Percentiles rank a stretch among this genome's conserved stretches.
Conservation (phyloP, 2,797 vertebrate species). For the Poeciliopsis gracilis region DNA sequence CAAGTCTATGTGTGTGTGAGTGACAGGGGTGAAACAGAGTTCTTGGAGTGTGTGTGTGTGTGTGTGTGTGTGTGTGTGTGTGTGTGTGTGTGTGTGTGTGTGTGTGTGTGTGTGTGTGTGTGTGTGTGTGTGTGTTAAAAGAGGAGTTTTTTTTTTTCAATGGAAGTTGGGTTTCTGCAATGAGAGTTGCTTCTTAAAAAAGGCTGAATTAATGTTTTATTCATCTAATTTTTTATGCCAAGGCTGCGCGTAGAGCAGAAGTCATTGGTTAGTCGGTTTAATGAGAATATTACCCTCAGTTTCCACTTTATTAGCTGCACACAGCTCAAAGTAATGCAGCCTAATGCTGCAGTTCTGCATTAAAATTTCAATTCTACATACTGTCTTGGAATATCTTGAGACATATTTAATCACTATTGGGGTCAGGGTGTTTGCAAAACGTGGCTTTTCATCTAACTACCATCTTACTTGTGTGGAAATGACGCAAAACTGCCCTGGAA, state of each 20-base stretch:
- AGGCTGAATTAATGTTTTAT: constrained; percentile 21
- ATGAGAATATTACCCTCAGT: constrained; percentile 5
- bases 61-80: constrained; percentile 48
- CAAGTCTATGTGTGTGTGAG: constrained; percentile 61
- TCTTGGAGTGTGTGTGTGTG: constrained; percentile 34
- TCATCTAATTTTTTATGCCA: constrained; percentile 9
- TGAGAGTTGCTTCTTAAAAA: constrained; percentile 11
- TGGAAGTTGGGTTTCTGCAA: constrained; percentile 22
- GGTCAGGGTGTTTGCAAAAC: not conserved
- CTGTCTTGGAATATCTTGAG: not conserved
- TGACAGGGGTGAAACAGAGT: constrained; percentile 59
- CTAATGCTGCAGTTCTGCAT: constrained; percentile 8
- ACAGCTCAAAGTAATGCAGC: not conserved
- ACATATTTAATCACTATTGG: not conserved
- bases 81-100: constrained; percentile 45
- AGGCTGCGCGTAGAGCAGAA: constrained; percentile 10
- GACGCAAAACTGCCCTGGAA: not conserved
- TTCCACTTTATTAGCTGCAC: constrained; percentile 17
- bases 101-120: constrained; percentile 45
- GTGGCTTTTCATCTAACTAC: not conserved
- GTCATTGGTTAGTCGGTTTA: constrained; percentile 7
- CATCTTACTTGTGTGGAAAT: not conserved
- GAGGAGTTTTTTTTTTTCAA: constrained; percentile 8
- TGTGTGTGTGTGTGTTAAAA: constrained; percentile 26
- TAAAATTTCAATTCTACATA: constrained; percentile 1